A percentile compares a stretch with the other conserved stretches of the same genome.
Evolutionary conservation across 2,888 invertebrate genomes (phyloP).

Genomic region (Girardia tigrina): DNA sequence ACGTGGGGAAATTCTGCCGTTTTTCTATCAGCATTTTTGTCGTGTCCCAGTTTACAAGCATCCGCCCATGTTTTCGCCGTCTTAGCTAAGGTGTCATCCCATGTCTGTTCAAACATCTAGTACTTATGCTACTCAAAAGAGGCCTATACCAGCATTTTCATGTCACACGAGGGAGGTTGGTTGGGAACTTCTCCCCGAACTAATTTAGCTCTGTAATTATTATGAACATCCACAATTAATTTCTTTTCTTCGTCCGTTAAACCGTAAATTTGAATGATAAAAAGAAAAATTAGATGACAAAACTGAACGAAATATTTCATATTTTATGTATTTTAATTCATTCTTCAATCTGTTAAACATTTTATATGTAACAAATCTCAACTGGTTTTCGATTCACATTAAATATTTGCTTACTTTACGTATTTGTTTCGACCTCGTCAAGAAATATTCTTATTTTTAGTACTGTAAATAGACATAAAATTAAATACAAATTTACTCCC

Average conservation of each 20-base stretch:
- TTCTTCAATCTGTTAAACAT: too few species aligned
- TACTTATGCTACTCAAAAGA: background rate
- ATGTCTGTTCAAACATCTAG: background rate
- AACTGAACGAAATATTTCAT: too few species aligned
- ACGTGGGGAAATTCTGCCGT: background rate
- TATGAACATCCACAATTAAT: slow-evolving; percentile 8
- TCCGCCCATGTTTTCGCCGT: slow-evolving; percentile 26
- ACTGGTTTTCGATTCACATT: too few species aligned
- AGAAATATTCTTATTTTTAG: too few species aligned
- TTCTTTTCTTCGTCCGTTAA: background rate
- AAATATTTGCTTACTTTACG: too few species aligned
- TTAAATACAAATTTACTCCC: too few species aligned
- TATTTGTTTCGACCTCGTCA: too few species aligned
- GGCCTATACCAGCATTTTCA: slow-evolving; percentile 20
- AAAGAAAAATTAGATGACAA: too few species aligned
- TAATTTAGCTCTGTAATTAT: background rate
- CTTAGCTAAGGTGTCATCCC: slow-evolving; percentile 15
- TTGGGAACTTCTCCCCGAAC: background rate
- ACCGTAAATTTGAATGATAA: background rate
- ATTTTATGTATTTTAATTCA: too few species aligned
- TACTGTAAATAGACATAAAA: too few species aligned
- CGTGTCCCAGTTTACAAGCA: slow-evolving; percentile 7
- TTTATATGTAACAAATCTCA: too few species aligned
- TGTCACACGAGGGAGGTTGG: slow-evolving; percentile 16
- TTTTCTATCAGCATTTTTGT: background rate